Conservation (phyloP, 1,140 invertebrate genomes). For the Scaptomyza pallida region DNA sequence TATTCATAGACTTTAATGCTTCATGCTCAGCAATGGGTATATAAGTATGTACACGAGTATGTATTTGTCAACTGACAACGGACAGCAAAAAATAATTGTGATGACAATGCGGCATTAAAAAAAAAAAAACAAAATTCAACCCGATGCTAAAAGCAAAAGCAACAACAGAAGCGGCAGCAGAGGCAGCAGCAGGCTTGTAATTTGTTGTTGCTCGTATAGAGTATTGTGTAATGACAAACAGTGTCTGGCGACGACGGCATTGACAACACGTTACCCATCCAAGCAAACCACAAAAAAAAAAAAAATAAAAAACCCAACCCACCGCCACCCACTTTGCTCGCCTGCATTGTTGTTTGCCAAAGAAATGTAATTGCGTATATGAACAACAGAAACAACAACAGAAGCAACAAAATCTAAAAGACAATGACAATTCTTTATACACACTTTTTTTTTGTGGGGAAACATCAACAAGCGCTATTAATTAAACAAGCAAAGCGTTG, state of each 20-base stretch:
- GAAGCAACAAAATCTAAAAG: background rate
- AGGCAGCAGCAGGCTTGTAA: slow-evolving; percentile 39
- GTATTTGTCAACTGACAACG: slow-evolving; percentile 3
- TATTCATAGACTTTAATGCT: slow-evolving; percentile 2
- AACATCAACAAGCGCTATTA: slow-evolving; percentile 60
- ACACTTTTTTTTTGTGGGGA: slow-evolving; percentile 17
- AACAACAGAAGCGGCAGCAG: slow-evolving; percentile 24
- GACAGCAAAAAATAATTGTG: slow-evolving; percentile 63
- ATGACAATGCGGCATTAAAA: slow-evolving; percentile 77
- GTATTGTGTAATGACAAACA: slow-evolving; percentile 72
- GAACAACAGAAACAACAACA: slow-evolving; percentile 1
- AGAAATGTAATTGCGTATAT: slow-evolving; percentile 61
- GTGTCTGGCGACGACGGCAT: slow-evolving; percentile 50
- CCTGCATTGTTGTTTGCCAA: slow-evolving; percentile 36
- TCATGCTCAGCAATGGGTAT: slow-evolving; percentile 9
- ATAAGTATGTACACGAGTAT: slow-evolving; percentile 14
- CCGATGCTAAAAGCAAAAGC: slow-evolving; percentile 20
- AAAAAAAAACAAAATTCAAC: slow-evolving; percentile 63
- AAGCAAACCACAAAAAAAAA: no score
- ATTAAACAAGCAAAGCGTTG: slow-evolving; percentile 45
- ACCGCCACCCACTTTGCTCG: background rate
- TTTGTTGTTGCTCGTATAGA: slow-evolving; percentile 33
- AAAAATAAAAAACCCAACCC: no score
- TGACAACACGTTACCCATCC: slow-evolving; percentile 45
- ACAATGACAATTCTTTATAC: slow-evolving; percentile 64